These are phyloP conservation scores for Microcaecilia unicolor DNA, from an alignment of 2,797 vertebrate genomes.

Conservation along the genomic window DNA sequence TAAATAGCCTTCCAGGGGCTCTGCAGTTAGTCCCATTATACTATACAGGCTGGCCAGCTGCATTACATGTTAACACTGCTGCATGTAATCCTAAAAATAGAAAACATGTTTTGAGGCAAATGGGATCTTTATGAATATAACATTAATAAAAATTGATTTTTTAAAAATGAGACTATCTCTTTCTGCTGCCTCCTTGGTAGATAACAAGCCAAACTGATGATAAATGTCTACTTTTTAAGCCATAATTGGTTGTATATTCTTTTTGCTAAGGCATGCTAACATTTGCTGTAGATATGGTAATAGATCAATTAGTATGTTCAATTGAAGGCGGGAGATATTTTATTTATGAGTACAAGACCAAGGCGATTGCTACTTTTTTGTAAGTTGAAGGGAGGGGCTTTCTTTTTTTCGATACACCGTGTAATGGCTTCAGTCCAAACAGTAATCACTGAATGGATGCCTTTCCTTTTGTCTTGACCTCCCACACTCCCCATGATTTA, in stretches of 20 bases:
- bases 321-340: conserved; percentile 19
- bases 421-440: conserved; percentile 33
- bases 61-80: no score
- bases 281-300: conserved; percentile 32
- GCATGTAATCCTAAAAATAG: background rate
- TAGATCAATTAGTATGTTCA: conserved; percentile 36
- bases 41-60: no score
- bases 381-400: no score
- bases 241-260: conserved; percentile 45
- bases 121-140: conserved; percentile 22
- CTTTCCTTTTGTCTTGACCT: conserved; percentile 50
- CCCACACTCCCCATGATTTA: conserved; percentile 58
- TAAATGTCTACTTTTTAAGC: conserved; percentile 34
- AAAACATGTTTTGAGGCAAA: conserved; percentile 8
- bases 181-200: conserved; percentile 36
- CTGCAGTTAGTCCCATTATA: no score
- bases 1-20: no score
- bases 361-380: conserved; percentile 23
- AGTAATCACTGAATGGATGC: conserved; percentile 36
- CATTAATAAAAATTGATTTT: conserved; percentile 31
- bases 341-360: conserved; percentile 27
- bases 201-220: conserved; percentile 34
- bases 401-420: conserved; percentile 9
- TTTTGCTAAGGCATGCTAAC: conserved; percentile 41
- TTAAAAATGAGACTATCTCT: conserved; percentile 37